Base-by-base conservation (phyloP, 2,113 vertebrate genomes). In the Oxyruncus cristatus region DNA sequence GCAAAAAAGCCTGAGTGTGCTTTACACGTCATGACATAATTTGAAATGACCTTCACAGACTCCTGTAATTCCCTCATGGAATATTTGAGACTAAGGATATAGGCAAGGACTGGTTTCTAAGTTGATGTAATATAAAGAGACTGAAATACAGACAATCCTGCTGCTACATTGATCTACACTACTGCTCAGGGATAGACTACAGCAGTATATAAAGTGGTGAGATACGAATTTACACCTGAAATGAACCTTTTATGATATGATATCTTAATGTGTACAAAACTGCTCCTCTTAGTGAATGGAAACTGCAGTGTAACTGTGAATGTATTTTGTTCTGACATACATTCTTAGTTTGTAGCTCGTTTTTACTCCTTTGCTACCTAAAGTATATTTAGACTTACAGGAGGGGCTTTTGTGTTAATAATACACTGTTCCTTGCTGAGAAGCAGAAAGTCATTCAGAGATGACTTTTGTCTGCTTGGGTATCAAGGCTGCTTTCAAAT, bases 31-130 rank as follows among this genome's bases (percentile, higher is more conserved):
- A 8, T 65, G 88, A 13, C 9, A 27, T 17, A 56, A 53, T 93
- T 85, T 87, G 44, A 85, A 96, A 93, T 42, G 53, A 85, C 81
- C 89, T 95, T 91, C 91, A 73, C 23, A 47, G n/a, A 46, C 27
- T 88, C 37, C 58, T 62, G 50, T 53, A 23, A 50, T 91, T 94
- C 18, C 11, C 2, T 67, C 33, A 65, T 71, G 75, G 46, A 83
- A 42, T 66, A 73, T 55, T 71, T 77, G 27, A 83, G 47, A 27
- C 14, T 32, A 59, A 83, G 35, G 23, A 5, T 53, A 66, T 9
- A 68, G 46, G 30, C 21, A 86, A 89, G 33, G 56, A 63, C 26
- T 50, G 3, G 1, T 8, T 46, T 9, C 23, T n/a, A 53, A 83
- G 3, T 18, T 92, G n/a, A 21, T 93, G 46, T 33, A 71, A 39